phyloP scores from a whole-genome alignment of 1,140 invertebrate genomes.

The Lethocerus indicus region DNA sequence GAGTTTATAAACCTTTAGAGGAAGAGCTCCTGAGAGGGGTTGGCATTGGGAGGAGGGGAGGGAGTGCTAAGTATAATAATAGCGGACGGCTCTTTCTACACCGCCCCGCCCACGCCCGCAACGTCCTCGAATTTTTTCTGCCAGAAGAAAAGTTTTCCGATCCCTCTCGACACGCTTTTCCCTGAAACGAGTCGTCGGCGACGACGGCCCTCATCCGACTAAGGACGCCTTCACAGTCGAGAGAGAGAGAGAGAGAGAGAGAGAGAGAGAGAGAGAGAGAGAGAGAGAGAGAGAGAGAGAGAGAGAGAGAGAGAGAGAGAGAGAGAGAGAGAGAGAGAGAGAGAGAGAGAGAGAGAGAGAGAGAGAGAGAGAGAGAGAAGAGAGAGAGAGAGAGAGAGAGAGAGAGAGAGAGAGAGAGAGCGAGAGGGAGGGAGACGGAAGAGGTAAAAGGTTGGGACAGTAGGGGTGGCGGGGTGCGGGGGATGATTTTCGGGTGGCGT shows the following conservation, averaged over 20 bases:
- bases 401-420: not conserved
- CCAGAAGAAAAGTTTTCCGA: too few relatives aligned
- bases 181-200: not conserved
- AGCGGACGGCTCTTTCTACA: too few relatives aligned
- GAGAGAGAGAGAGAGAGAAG: not conserved
- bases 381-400: not conserved
- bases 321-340: conserved; percentile 4
- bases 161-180: too few relatives aligned
- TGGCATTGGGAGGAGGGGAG: too few relatives aligned
- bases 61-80: too few relatives aligned
- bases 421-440: not conserved
- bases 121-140: too few relatives aligned
- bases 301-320: conserved; percentile 13
- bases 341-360: not conserved
- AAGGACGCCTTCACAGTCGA: not conserved
- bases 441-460: not conserved
- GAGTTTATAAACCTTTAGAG: too few relatives aligned
- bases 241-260: conserved; percentile 10
- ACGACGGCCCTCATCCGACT: not conserved
- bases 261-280: conserved; percentile 16
- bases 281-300: conserved; percentile 16
- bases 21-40: too few relatives aligned
- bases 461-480: not conserved
- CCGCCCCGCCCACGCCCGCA: too few relatives aligned
- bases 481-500: not conserved